Percentiles rank a stretch among this genome's conserved stretches.
Evolutionary conservation across 1,140 invertebrate species (phyloP).

Genomic region (Ooceraea biroi): DNA sequence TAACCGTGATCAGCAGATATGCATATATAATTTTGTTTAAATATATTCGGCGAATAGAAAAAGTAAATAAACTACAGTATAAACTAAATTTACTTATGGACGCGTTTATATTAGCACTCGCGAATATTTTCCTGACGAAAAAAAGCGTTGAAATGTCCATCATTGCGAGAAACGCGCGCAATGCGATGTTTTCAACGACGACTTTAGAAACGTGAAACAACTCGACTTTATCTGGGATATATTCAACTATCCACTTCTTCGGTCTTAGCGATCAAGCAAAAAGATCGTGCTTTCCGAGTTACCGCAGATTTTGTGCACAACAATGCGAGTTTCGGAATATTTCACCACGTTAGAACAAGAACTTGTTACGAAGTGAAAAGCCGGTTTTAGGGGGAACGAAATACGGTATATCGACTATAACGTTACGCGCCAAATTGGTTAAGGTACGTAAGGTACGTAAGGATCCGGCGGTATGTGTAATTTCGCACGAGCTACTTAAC

Average conservation of each 20-base stretch:
- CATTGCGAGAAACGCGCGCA: not conserved
- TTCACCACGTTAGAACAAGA: conserved; percentile 35
- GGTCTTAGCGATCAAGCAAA: conserved; percentile 19
- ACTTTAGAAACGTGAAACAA: conserved; percentile 18
- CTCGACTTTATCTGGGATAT: not conserved
- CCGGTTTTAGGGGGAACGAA: not conserved
- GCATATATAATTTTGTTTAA: not conserved
- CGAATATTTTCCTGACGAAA: not conserved
- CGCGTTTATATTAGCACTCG: not conserved
- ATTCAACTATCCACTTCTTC: not conserved
- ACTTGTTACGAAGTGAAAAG: conserved; percentile 26
- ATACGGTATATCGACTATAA: conserved; percentile 62
- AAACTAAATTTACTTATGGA: not conserved
- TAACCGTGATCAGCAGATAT: not conserved
- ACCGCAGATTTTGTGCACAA: conserved; percentile 40
- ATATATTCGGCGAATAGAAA: not conserved
- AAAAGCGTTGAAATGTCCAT: not conserved
- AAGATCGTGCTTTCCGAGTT: conserved; percentile 10
- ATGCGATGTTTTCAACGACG: not conserved
- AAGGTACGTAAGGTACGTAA: conserved; percentile 52
- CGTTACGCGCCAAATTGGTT: conserved; percentile 45
- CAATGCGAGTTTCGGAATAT: conserved; percentile 40
- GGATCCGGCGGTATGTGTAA: conserved; percentile 44
- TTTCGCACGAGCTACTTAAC: conserved; percentile 47
- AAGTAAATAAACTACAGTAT: not conserved